Percentiles rank a stretch among this genome's conserved stretches.
Conservation (phyloP, 2,113 vertebrate species). For the Casuarius casuarius region DNA sequence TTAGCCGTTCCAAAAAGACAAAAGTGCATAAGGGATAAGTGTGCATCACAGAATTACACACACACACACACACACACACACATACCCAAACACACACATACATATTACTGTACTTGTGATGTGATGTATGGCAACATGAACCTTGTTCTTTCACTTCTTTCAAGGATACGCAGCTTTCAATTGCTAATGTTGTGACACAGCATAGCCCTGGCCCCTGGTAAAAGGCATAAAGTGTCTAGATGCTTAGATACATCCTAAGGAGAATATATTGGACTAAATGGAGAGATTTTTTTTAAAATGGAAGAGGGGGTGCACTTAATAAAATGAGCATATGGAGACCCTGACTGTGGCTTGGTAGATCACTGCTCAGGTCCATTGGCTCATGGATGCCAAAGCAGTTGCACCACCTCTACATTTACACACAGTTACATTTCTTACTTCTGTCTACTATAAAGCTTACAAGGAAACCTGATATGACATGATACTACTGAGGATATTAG, state of each 20-base stretch:
- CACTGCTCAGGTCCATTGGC: neutral
- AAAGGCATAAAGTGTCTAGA: constrained; percentile 2
- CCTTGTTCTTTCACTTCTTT: fast-evolving
- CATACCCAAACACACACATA: no score
- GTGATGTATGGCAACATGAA: fast-evolving
- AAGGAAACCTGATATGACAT: neutral
- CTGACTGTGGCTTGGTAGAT: constrained; percentile 64
- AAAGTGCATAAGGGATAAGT: neutral
- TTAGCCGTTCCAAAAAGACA: neutral
- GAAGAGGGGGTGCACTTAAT: constrained; percentile 77
- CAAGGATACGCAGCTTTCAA: neutral
- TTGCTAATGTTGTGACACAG: neutral
- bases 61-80: no score
- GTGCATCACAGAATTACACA: neutral
- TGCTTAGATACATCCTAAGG: constrained; percentile 71
- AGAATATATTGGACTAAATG: constrained; percentile 71
- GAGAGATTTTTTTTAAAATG: constrained; percentile 79
- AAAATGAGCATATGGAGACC: constrained; percentile 72
- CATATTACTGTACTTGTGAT: neutral
- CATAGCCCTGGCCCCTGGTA: neutral
- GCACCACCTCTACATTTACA: fast-evolving
- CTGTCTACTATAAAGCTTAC: fast-evolving
- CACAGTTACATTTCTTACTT: fast-evolving
- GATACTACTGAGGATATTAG: fast-evolving
- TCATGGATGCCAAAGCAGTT: fast-evolving